Percentiles rank a stretch among this genome's conserved stretches.
Conservation (phyloP, 2,888 invertebrate genomes). For the Atethmia centrago region DNA sequence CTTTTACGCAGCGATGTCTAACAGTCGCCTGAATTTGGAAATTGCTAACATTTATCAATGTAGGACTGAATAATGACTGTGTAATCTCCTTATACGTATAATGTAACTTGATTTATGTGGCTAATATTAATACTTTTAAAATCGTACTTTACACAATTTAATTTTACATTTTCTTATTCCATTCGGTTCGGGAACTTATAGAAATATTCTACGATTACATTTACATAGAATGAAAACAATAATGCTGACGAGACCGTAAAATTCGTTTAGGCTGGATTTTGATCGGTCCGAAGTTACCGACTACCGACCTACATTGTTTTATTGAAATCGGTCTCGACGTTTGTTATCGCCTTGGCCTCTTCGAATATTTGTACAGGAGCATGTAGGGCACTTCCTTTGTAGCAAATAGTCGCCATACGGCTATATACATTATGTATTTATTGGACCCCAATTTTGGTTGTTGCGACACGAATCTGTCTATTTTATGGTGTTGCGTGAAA, state of each 20-base stretch:
- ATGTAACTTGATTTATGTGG: slow-evolving; percentile 59
- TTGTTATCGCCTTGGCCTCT: slow-evolving; percentile 25
- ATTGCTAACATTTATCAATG: slow-evolving; percentile 63
- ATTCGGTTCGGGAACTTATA: slow-evolving; percentile 21
- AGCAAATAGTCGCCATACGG: slow-evolving; percentile 33
- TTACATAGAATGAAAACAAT: slow-evolving; percentile 41
- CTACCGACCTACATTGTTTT: slow-evolving; percentile 47
- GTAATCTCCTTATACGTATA: slow-evolving; percentile 54
- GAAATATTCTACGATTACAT: slow-evolving; percentile 49
- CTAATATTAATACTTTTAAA: slow-evolving; percentile 52
- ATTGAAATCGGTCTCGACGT: slow-evolving; percentile 50
- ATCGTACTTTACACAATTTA: slow-evolving; percentile 40
- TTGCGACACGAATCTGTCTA: slow-evolving; percentile 34
- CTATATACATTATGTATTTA: slow-evolving; percentile 58
- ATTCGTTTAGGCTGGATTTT: slow-evolving; percentile 20
- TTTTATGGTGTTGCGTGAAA: slow-evolving; percentile 44
- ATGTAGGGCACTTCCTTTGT: slow-evolving; percentile 33
- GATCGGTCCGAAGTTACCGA: not conserved
- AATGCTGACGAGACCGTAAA: slow-evolving; percentile 28
- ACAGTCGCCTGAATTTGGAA: slow-evolving; percentile 45
- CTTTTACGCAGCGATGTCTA: slow-evolving; percentile 32
- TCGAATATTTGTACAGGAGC: slow-evolving; percentile 37
- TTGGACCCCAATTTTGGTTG: slow-evolving; percentile 35
- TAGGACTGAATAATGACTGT: slow-evolving; percentile 56
- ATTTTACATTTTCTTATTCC: slow-evolving; percentile 39